Conservation (phyloP, 2,797 vertebrate species). For the Setipinna tenuifilis region DNA sequence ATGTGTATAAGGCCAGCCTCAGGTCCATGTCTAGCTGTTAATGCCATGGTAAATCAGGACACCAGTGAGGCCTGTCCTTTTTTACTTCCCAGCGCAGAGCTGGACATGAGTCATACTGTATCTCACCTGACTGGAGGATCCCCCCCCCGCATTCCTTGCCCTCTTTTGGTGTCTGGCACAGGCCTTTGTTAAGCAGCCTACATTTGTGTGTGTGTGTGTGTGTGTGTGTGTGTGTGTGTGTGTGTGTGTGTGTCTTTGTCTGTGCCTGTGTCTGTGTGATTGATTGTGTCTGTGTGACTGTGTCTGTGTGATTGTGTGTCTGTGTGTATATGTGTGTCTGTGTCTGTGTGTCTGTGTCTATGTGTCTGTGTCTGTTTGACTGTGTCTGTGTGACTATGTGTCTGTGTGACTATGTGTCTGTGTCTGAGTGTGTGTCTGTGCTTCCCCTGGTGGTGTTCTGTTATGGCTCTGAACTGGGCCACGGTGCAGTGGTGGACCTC, state of each 20-base stretch:
- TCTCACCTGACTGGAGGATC: background rate
- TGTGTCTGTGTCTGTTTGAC: background rate
- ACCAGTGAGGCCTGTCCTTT: background rate
- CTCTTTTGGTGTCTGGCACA: constrained; percentile 9
- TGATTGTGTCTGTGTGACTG: background rate
- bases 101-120: background rate
- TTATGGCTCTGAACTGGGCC: constrained; percentile 1
- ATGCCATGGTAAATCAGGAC: background rate
- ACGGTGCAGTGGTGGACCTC: background rate
- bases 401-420: background rate
- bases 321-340: background rate
- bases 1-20: background rate
- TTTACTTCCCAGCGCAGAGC: background rate
- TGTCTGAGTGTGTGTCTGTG: background rate
- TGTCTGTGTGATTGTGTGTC: background rate
- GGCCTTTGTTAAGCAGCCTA: background rate
- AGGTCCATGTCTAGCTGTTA: background rate
- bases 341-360: background rate
- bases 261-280: background rate
- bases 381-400: background rate
- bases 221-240: constrained; percentile 12
- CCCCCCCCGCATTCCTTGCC: background rate
- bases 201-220: background rate
- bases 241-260: background rate
- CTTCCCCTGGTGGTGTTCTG: background rate